Evolutionary conservation across 2,888 invertebrate genomes (phyloP).

Genomic region (Dorcus parallelipipedus): DNA sequence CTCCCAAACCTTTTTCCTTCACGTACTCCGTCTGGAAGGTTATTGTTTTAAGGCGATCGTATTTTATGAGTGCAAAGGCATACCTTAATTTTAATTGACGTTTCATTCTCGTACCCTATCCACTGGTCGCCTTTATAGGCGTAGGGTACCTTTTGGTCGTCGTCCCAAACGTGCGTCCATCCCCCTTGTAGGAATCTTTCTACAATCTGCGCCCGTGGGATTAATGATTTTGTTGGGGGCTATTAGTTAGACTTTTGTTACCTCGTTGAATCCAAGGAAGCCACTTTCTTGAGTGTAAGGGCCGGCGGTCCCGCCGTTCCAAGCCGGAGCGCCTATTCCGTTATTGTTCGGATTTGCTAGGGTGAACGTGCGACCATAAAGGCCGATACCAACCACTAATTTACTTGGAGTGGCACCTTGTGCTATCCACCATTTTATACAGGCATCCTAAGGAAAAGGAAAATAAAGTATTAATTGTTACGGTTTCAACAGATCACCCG

Average conservation of each 20-base stretch:
- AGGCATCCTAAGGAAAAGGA: slow-evolving; percentile 17
- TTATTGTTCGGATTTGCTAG: slow-evolving; percentile 49
- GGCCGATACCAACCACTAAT: slow-evolving; percentile 64
- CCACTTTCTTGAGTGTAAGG: slow-evolving; percentile 62
- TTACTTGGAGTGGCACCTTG: slow-evolving; percentile 60
- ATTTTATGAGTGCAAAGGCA: background rate
- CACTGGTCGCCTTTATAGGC: slow-evolving; percentile 40
- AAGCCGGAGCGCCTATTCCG: slow-evolving; percentile 55
- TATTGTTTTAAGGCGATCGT: no score
- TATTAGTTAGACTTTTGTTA: slow-evolving; percentile 24
- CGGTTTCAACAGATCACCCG: no score
- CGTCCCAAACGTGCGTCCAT: slow-evolving; percentile 37
- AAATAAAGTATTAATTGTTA: background rate
- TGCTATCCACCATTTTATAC: slow-evolving; percentile 52
- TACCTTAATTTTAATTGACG: slow-evolving; percentile 42
- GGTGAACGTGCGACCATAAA: slow-evolving; percentile 66
- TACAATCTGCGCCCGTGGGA: slow-evolving; percentile 29
- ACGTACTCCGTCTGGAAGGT: no score
- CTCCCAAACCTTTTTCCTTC: slow-evolving; percentile 48
- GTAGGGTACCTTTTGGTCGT: slow-evolving; percentile 46
- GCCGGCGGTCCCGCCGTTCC: slow-evolving; percentile 59
- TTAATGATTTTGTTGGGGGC: slow-evolving; percentile 27
- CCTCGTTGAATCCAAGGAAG: slow-evolving; percentile 70
- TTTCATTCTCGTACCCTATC: slow-evolving; percentile 46
- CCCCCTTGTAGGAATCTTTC: slow-evolving; percentile 26